Conservation (phyloP, 2,797 vertebrate genomes). For the Monodelphis domestica region DNA sequence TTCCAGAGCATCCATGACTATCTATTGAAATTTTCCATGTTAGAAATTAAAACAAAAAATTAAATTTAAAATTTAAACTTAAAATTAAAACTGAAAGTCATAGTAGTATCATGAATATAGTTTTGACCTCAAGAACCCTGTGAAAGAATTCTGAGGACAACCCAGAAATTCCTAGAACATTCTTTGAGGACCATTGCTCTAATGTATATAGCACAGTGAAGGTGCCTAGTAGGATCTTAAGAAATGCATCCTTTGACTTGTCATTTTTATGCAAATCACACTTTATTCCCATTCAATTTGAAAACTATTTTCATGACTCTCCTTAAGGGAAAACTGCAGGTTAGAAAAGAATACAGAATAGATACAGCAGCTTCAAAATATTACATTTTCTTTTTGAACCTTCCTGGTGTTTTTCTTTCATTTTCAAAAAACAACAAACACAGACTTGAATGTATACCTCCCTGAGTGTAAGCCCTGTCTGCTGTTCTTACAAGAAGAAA, state of each 20-base stretch:
- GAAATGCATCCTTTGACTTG: constrained; percentile 29
- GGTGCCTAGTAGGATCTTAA: not conserved
- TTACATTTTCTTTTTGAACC: constrained; percentile 35
- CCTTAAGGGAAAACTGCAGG: constrained; percentile 44
- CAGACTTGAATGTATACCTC: not conserved
- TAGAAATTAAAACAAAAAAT: not conserved
- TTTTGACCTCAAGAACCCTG: not conserved
- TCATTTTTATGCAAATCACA: constrained; percentile 36
- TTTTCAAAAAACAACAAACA: constrained; percentile 50
- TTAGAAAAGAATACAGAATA: constrained; percentile 29
- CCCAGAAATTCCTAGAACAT: not conserved
- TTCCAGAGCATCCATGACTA: not conserved
- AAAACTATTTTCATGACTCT: constrained; percentile 48
- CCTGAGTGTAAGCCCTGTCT: constrained; percentile 2
- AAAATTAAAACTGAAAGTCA: too few species aligned
- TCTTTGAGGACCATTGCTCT: not conserved
- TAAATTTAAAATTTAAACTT: too few species aligned
- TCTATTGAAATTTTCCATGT: not conserved
- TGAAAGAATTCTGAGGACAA: not conserved
- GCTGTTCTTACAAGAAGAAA: constrained; percentile 29
- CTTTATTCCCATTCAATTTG: constrained; percentile 54
- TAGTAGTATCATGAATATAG: not conserved
- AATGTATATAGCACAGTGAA: not conserved
- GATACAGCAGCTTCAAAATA: constrained; percentile 54
- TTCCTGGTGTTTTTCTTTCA: constrained; percentile 11